These are phyloP conservation scores for Oncopodura yosiiana DNA, from an alignment of 1,140 invertebrate species.

Conservation along the genomic window DNA sequence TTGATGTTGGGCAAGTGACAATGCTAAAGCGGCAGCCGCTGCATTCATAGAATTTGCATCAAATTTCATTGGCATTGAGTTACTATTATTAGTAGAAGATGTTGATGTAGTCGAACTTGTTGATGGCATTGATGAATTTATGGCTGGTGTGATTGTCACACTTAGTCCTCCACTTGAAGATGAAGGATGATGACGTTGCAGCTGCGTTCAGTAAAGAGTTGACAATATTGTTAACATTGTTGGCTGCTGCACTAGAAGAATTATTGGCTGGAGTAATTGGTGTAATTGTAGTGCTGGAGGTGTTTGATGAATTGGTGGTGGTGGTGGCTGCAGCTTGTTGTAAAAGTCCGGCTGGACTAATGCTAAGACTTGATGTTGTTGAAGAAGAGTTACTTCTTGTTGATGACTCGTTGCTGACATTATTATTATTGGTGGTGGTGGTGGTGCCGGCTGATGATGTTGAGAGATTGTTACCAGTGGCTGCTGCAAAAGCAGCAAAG, in stretches of 20 bases:
- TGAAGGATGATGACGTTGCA: slow-evolving; percentile 6
- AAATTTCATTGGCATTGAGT: slow-evolving; percentile 7
- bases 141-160: slow-evolving; percentile 23
- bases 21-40: slow-evolving; percentile 16
- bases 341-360: slow-evolving; percentile 4
- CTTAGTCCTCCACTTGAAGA: slow-evolving; percentile 21
- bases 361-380: slow-evolving; percentile 3
- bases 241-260: not conserved
- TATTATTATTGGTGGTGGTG: not conserved
- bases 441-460: not conserved
- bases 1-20: slow-evolving; percentile 5
- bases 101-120: slow-evolving; percentile 9
- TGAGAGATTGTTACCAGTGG: slow-evolving; percentile 4
- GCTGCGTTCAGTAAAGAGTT: not conserved
- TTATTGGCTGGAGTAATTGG: too few species aligned
- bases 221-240: not conserved
- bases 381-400: not conserved
- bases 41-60: slow-evolving; percentile 11
- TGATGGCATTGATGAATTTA: not conserved
- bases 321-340: not conserved
- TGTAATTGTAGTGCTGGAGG: not conserved
- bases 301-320: not conserved
- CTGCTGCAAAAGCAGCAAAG: slow-evolving; percentile 26
- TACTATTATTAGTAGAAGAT: not conserved
- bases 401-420: not conserved